Conservation (phyloP, 2,888 invertebrate species). For the Noctua janthina region DNA sequence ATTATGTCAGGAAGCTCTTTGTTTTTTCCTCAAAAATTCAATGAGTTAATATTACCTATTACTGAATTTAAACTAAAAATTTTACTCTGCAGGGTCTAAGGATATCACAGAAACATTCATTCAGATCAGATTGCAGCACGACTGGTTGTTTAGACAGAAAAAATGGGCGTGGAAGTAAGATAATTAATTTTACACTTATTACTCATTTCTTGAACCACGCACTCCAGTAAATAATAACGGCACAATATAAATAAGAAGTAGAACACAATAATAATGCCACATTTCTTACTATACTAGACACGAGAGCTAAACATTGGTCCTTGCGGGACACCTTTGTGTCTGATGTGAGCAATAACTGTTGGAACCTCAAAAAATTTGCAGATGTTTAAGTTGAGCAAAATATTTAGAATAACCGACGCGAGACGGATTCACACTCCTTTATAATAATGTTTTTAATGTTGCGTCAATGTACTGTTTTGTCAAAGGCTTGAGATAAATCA, state of each 20-base stretch:
- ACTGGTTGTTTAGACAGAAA: constrained; percentile 85
- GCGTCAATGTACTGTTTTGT: neutral
- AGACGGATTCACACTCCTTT: neutral
- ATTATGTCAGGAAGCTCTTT: neutral
- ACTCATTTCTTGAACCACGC: neutral
- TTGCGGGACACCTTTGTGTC: constrained; percentile 11
- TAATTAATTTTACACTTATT: constrained; percentile 1
- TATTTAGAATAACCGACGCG: neutral
- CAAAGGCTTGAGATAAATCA: constrained; percentile 25
- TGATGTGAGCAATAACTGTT: neutral
- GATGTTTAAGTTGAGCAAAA: neutral
- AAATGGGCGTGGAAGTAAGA: constrained; percentile 88
- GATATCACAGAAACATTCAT: constrained; percentile 87
- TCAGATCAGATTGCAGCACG: constrained; percentile 86
- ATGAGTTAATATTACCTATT: neutral
- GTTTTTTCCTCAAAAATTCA: neutral
- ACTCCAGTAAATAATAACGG: neutral
- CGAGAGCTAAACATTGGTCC: constrained; percentile 5
- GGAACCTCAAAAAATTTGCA: neutral
- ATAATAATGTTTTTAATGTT: neutral
- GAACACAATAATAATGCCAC: neutral
- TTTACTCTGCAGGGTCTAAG: constrained; percentile 83
- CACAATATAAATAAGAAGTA: neutral
- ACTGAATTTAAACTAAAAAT: neutral
- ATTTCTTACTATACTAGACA: neutral